phyloP scores from a whole-genome alignment of 2,113 vertebrate species.

The Saccopteryx bilineata region DNA sequence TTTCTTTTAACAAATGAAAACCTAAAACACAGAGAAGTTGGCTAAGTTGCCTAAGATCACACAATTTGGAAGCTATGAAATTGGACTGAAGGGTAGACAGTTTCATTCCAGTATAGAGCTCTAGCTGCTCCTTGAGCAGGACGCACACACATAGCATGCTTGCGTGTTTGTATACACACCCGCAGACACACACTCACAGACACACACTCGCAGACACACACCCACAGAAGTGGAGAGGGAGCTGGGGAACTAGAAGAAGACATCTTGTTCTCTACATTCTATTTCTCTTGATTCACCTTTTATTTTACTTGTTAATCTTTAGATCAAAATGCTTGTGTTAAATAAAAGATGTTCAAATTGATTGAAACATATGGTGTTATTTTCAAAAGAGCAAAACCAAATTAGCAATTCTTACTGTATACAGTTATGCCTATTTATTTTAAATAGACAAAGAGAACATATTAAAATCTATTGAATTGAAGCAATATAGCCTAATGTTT shows the following conservation, averaged over 20 bases:
- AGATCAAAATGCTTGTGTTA: slow-evolving; percentile 8
- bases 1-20: neutral
- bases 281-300: neutral
- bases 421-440: neutral
- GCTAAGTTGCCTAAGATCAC: neutral
- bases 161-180: neutral
- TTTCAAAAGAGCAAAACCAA: slow-evolving; percentile 29
- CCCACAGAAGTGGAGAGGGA: neutral
- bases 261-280: neutral
- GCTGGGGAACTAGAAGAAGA: neutral
- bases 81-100: neutral
- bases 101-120: neutral
- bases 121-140: neutral
- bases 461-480: neutral
- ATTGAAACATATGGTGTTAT: neutral
- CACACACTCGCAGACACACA: neutral
- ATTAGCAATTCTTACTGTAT: slow-evolving; percentile 4
- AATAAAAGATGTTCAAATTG: slow-evolving; percentile 13
- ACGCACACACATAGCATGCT: neutral
- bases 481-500: neutral
- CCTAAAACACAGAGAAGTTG: neutral
- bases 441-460: slow-evolving; percentile 21
- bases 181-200: neutral
- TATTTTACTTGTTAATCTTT: neutral
- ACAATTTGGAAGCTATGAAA: neutral